Conservation (phyloP, 1,140 invertebrate genomes). For the Mycetomoellerius zeteki region DNA sequence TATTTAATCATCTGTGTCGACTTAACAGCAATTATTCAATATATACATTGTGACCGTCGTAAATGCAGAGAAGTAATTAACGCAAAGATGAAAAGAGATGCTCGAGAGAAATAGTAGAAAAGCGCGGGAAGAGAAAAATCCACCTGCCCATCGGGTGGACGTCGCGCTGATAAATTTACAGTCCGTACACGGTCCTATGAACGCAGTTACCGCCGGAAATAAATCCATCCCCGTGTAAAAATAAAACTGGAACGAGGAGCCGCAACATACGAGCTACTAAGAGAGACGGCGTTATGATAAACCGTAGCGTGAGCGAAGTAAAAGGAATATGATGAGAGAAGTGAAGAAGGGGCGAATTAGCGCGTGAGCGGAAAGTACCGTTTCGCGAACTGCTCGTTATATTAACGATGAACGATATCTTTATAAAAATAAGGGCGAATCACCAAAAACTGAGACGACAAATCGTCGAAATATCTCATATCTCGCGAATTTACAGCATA, state of each 20-base stretch:
- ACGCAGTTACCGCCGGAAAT: conserved; percentile 65
- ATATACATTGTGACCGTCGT: neutral
- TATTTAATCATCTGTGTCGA: neutral
- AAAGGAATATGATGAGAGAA: conserved; percentile 34
- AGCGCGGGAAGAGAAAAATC: conserved; percentile 1
- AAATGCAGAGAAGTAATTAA: conserved; percentile 18
- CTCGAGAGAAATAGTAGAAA: neutral
- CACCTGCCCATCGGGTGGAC: conserved; percentile 25
- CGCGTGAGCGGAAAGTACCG: conserved; percentile 27
- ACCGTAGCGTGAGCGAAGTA: conserved; percentile 53
- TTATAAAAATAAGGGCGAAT: conserved; percentile 25
- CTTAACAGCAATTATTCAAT: neutral
- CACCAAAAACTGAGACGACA: conserved; percentile 1
- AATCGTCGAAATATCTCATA: conserved; percentile 14
- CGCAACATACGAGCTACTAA: conserved; percentile 46
- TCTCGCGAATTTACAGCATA: neutral
- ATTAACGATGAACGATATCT: conserved; percentile 39
- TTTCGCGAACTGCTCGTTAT: conserved; percentile 35
- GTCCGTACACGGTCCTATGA: conserved; percentile 60
- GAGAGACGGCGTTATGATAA: conserved; percentile 60
- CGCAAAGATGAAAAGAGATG: neutral
- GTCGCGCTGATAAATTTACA: conserved; percentile 60
- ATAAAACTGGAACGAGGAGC: conserved; percentile 66
- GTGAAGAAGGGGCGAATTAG: conserved; percentile 36
- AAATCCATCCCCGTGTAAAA: conserved; percentile 66